Evolutionary conservation across 1,140 invertebrate species (phyloP).

Genomic region (Pseudomyrmex sp.): DNA sequence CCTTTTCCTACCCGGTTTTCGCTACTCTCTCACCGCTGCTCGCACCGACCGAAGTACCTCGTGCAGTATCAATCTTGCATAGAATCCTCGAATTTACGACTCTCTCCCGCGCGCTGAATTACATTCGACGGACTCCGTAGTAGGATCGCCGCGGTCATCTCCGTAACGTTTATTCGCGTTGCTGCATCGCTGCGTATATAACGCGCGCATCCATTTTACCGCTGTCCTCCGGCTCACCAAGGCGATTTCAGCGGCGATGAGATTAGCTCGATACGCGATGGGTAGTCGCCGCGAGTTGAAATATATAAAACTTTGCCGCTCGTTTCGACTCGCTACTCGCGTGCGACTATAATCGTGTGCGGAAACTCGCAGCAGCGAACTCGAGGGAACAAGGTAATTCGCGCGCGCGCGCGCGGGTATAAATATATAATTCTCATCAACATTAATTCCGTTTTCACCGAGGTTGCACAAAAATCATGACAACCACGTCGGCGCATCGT

Average conservation of each 20-base stretch:
- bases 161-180: slow-evolving; percentile 21
- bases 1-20: slow-evolving; percentile 18
- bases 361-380: slow-evolving; percentile 16
- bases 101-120: slow-evolving; percentile 49
- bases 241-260: slow-evolving; percentile 46
- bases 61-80: slow-evolving; percentile 60
- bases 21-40: slow-evolving; percentile 20
- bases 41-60: slow-evolving; percentile 40
- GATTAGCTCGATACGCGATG: slow-evolving; percentile 62
- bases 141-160: slow-evolving; percentile 27
- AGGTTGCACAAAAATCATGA: slow-evolving; percentile 7
- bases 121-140: slow-evolving; percentile 38
- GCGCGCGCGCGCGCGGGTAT: slow-evolving; percentile 29
- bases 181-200: background rate
- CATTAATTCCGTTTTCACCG: slow-evolving; percentile 29
- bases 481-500: background rate
- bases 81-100: slow-evolving; percentile 62
- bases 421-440: slow-evolving; percentile 58
- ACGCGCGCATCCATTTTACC: slow-evolving; percentile 29
- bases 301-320: slow-evolving; percentile 33
- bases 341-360: slow-evolving; percentile 54
- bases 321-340: slow-evolving; percentile 36
- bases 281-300: slow-evolving; percentile 1
- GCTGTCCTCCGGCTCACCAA: background rate
- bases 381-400: slow-evolving; percentile 53